These are phyloP conservation scores for Elegia similella DNA, from an alignment of 2,888 invertebrate genomes.

Conservation along the genomic window DNA sequence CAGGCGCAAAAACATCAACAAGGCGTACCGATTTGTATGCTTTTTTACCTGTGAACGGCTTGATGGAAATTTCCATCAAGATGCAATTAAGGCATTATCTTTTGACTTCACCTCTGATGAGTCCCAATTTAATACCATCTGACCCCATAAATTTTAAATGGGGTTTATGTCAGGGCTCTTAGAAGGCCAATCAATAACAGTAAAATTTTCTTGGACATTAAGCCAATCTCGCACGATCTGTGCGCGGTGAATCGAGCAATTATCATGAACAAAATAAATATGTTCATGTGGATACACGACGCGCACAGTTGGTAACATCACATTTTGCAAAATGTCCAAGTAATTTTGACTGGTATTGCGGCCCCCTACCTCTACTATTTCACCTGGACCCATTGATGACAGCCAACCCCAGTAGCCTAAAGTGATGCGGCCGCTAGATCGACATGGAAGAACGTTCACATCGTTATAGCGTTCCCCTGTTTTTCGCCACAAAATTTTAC, in stretches of 20 bases:
- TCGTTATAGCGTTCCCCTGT: no score
- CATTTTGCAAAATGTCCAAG: no score
- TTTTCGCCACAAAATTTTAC: no score
- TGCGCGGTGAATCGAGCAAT: background rate
- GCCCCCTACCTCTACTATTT: no score
- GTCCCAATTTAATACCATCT: slow-evolving; percentile 10
- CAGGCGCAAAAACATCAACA: slow-evolving; percentile 5
- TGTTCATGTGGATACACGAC: no score
- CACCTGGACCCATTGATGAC: background rate
- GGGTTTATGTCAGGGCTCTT: slow-evolving; percentile 13
- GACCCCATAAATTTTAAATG: slow-evolving; percentile 15
- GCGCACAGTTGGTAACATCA: no score
- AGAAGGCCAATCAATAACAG: slow-evolving; percentile 4
- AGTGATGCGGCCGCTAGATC: no score
- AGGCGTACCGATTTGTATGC: slow-evolving; percentile 1
- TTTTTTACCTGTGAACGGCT: slow-evolving; percentile 5
- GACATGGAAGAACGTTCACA: no score
- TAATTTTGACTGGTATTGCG: no score
- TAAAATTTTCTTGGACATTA: background rate
- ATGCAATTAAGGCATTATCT: background rate
- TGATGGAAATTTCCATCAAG: slow-evolving; percentile 6
- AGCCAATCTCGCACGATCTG: background rate
- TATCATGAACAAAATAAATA: background rate
- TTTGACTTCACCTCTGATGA: background rate
- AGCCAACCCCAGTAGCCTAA: no score